These are phyloP conservation scores for Agrochola lychnidis DNA, from an alignment of 2,888 invertebrate species.

Conservation along the genomic window DNA sequence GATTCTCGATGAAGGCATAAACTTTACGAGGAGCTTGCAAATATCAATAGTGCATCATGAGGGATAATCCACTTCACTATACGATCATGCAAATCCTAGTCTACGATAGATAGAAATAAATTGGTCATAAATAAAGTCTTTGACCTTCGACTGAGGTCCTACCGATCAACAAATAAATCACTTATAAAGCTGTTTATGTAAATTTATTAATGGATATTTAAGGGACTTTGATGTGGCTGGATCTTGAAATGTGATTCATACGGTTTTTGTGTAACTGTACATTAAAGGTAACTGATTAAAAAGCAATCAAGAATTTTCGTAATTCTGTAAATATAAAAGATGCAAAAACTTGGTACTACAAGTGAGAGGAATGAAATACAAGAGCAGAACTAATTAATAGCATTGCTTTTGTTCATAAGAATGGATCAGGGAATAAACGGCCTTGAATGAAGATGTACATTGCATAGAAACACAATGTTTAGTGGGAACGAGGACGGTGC, in stretches of 20 bases:
- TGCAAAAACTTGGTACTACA: neutral
- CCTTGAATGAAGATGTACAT: neutral
- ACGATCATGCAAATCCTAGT: slow-evolving; percentile 80
- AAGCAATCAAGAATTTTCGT: neutral
- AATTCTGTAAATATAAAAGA: neutral
- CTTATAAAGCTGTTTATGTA: slow-evolving; percentile 57
- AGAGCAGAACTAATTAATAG: slow-evolving; percentile 4
- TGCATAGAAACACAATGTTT: slow-evolving; percentile 7
- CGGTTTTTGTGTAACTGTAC: neutral
- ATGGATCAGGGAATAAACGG: neutral
- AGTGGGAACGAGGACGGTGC: slow-evolving; percentile 20
- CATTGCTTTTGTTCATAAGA: slow-evolving; percentile 4
- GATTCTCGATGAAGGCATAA: slow-evolving; percentile 77
- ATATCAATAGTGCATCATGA: slow-evolving; percentile 82
- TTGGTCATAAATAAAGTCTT: slow-evolving; percentile 75
- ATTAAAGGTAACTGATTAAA: neutral
- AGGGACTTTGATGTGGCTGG: slow-evolving; percentile 15
- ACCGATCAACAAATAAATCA: slow-evolving; percentile 66
- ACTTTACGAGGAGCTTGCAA: slow-evolving; percentile 78
- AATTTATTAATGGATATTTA: slow-evolving; percentile 43
- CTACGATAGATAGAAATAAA: slow-evolving; percentile 80
- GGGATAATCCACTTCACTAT: slow-evolving; percentile 81
- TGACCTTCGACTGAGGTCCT: slow-evolving; percentile 70
- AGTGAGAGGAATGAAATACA: neutral
- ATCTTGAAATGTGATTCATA: slow-evolving; percentile 3